Evolutionary conservation across 2,888 invertebrate species (phyloP).

Genomic region (Spicauda simplicius): DNA sequence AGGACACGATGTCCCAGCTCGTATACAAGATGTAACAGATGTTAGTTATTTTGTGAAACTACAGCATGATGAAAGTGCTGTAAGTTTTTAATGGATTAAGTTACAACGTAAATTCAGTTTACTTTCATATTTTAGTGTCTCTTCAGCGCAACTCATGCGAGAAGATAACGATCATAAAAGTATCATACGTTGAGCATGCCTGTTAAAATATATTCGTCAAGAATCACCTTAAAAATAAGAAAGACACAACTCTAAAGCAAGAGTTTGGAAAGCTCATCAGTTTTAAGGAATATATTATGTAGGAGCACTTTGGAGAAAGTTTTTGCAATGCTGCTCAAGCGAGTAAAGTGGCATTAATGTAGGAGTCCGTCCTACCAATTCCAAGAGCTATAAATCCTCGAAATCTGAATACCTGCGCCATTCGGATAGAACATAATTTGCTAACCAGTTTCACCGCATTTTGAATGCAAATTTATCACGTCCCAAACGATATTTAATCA

Average conservation of each 20-base stretch:
- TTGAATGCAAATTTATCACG: slow-evolving; percentile 46
- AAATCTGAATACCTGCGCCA: slow-evolving; percentile 54
- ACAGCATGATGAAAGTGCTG: slow-evolving; percentile 1
- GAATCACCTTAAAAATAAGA: slow-evolving; percentile 18
- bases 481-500: slow-evolving; percentile 43
- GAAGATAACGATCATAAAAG: not conserved
- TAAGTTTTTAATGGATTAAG: slow-evolving; percentile 1
- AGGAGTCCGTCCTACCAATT: slow-evolving; percentile 49
- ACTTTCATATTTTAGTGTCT: not conserved
- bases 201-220: slow-evolving; percentile 11
- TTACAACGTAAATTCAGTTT: not conserved
- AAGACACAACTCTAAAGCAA: slow-evolving; percentile 17
- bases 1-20: slow-evolving; percentile 18
- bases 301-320: slow-evolving; percentile 39
- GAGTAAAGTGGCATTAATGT: slow-evolving; percentile 43
- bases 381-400: slow-evolving; percentile 54
- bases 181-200: not conserved
- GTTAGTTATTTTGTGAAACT: slow-evolving; percentile 13
- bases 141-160: slow-evolving; percentile 1
- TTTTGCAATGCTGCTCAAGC: slow-evolving; percentile 41
- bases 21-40: slow-evolving; percentile 2
- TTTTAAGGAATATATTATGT: slow-evolving; percentile 31
- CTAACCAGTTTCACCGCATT: slow-evolving; percentile 43
- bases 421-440: slow-evolving; percentile 51
- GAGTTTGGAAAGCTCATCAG: slow-evolving; percentile 33